Conservation (phyloP, 2,797 vertebrate species). For the Cyclura pinguis region DNA sequence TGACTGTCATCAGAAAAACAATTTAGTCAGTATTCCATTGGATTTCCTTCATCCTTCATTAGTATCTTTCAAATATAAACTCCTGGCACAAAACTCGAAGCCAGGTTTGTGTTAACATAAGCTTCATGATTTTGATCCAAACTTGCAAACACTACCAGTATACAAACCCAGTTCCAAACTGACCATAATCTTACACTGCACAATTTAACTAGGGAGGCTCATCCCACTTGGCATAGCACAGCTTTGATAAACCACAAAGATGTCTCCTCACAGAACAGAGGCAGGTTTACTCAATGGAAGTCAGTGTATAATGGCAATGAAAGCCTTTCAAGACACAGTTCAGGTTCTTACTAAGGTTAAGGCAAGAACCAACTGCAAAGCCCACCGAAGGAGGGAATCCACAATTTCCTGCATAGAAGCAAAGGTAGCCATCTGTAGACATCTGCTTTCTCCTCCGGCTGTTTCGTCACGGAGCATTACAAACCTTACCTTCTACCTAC, state of each 20-base stretch:
- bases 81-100: neutral
- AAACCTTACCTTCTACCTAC: neutral
- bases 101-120: rapidly evolving
- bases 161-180: too few species aligned
- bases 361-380: neutral
- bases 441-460: too few species aligned
- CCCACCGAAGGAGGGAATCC: neutral
- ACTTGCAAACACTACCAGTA: neutral
- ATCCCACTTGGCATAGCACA: neutral
- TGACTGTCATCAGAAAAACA: neutral
- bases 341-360: neutral
- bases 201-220: neutral
- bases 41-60: neutral
- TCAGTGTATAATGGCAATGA: too few species aligned
- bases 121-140: rapidly evolving
- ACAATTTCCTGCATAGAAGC: neutral
- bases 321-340: neutral
- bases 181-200: rapidly evolving
- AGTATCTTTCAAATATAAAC: neutral
- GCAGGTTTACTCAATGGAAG: neutral
- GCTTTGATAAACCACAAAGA: neutral
- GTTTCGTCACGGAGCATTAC: neutral
- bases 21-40: too few species aligned
- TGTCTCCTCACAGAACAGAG: neutral
- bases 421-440: neutral